These are phyloP conservation scores for Rhynchotus rufescens DNA, from an alignment of 2,797 vertebrate species.

Conservation along the genomic window DNA sequence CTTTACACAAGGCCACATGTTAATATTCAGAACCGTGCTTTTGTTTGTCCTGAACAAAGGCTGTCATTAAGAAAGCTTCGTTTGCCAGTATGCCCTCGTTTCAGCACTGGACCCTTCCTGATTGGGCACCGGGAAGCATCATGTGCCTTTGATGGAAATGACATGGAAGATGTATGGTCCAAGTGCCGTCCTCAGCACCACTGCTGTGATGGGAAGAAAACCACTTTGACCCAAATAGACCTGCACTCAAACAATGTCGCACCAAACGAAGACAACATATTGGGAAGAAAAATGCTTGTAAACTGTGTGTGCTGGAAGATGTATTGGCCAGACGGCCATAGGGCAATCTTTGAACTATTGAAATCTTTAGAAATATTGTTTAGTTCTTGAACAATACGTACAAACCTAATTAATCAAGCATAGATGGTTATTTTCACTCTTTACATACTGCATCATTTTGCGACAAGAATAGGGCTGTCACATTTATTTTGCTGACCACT, in stretches of 20 bases:
- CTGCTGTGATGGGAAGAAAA: slow-evolving; percentile 86
- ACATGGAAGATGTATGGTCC: slow-evolving; percentile 88
- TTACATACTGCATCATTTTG: slow-evolving; percentile 79
- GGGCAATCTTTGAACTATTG: slow-evolving; percentile 88
- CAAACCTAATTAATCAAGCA: slow-evolving; percentile 88
- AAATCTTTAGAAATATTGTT: slow-evolving; percentile 88
- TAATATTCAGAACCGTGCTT: slow-evolving; percentile 83
- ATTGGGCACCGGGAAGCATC: slow-evolving; percentile 84
- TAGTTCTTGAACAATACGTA: slow-evolving; percentile 86
- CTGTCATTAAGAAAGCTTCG: slow-evolving; percentile 82
- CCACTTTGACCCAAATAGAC: slow-evolving; percentile 84
- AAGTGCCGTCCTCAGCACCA: slow-evolving; percentile 81
- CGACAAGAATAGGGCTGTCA: slow-evolving; percentile 79
- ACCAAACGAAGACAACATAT: slow-evolving; percentile 87
- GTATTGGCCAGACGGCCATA: slow-evolving; percentile 83
- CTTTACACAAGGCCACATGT: slow-evolving; percentile 80
- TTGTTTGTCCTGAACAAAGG: slow-evolving; percentile 84
- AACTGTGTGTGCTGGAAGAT: slow-evolving; percentile 82
- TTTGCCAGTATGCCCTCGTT: slow-evolving; percentile 84
- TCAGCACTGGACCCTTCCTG: slow-evolving; percentile 74
- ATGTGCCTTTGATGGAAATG: slow-evolving; percentile 86
- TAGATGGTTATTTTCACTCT: slow-evolving; percentile 84
- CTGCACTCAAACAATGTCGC: slow-evolving; percentile 84
- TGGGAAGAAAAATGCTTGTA: slow-evolving; percentile 88
- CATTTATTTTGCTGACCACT: slow-evolving; percentile 74